Conservation (phyloP, 2,888 invertebrate species). For the Lochmaea crataegi region DNA sequence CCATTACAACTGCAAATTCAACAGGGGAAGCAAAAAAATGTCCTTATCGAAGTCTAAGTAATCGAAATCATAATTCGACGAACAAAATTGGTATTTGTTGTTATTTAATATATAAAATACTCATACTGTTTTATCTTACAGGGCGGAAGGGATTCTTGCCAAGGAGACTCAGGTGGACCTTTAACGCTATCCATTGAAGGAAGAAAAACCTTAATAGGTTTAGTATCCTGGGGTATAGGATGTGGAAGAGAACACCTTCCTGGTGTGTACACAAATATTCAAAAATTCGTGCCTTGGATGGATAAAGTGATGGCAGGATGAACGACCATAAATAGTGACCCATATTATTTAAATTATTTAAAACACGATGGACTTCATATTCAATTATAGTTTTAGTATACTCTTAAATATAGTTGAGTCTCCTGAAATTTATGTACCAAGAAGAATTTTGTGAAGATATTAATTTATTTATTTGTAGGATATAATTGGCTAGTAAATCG, state of each 20-base stretch:
- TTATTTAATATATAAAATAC: no score
- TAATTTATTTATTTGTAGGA: no score
- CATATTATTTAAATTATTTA: neutral
- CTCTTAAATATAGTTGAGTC: constrained; percentile 3
- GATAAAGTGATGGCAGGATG: constrained; percentile 79
- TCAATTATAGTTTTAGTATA: neutral
- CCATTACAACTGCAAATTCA: no score
- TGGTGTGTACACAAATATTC: constrained; percentile 92
- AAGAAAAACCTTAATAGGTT: constrained; percentile 85
- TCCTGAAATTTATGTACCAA: no score
- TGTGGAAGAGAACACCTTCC: constrained; percentile 91
- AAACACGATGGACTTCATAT: neutral
- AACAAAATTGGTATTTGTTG: no score
- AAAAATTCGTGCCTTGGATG: constrained; percentile 92
- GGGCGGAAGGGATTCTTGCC: constrained; percentile 80
- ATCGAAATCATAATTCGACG: no score
- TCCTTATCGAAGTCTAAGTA: no score
- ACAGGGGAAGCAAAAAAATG: no score
- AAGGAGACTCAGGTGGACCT: constrained; percentile 88
- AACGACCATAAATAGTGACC: constrained; percentile 43
- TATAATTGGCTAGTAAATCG: no score
- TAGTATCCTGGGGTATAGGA: constrained; percentile 93
- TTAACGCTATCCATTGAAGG: constrained; percentile 88
- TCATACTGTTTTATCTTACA: constrained; percentile 53
- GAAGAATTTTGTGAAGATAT: no score